Evolutionary conservation across 2,113 vertebrate species (phyloP).

Genomic region (Sorex araneus): DNA sequence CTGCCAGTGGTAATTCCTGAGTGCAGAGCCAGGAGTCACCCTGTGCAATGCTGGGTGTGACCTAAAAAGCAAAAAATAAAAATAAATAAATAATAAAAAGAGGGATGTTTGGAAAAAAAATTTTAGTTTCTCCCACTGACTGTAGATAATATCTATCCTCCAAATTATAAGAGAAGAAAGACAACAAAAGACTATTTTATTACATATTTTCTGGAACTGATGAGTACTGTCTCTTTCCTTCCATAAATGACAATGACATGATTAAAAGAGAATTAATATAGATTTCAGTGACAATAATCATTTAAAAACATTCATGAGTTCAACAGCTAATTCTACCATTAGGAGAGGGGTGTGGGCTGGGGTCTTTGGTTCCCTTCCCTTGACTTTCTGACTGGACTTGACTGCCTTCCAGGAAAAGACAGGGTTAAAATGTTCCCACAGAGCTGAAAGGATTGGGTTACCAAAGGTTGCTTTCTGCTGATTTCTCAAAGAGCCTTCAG

Average conservation of each 20-base stretch:
- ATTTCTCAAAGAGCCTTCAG: background rate
- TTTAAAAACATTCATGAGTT: background rate
- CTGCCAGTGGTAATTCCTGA: too few relatives aligned
- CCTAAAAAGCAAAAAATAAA: too few relatives aligned
- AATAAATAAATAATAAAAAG: too few relatives aligned
- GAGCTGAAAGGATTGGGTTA: background rate
- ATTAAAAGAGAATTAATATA: background rate
- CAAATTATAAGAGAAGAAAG: constrained; percentile 7
- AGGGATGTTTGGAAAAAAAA: too few relatives aligned
- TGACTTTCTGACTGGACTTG: background rate
- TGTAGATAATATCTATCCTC: background rate
- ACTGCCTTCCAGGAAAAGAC: background rate
- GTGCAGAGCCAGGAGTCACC: too few relatives aligned
- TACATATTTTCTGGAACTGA: background rate
- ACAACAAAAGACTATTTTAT: background rate
- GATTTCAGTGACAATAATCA: background rate
- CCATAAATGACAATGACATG: background rate
- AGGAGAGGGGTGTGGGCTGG: background rate
- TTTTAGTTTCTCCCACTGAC: background rate
- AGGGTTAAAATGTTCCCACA: background rate
- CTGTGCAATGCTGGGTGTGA: too few relatives aligned
- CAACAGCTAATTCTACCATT: too few relatives aligned
- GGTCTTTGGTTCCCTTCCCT: background rate
- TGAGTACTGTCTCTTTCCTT: background rate
- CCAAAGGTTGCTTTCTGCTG: background rate